Evolutionary conservation across 2,888 invertebrate species (phyloP), one percentile per base, ranked within the genome.

Genomic region (Napeogenes inachia): DNA sequence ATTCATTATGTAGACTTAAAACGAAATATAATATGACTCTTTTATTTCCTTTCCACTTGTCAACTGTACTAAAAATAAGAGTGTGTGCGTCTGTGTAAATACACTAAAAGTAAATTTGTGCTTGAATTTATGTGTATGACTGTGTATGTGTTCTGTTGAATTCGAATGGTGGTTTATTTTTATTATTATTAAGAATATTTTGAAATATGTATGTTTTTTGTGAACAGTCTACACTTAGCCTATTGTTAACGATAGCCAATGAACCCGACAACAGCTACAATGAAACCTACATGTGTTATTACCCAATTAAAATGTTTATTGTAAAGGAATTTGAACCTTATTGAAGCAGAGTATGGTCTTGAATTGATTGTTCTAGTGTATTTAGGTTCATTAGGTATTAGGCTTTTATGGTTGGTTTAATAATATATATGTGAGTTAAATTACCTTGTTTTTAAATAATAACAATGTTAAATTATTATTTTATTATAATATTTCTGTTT

Each of bases 281-380:
- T 67, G 62, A 60, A 56, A 54, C 59, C 64, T 60, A 58, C 61
- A 59, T 58, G 64, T 67, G 65, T 67, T 68, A 66, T 68, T 64
- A 66, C 70, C 65, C 69, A 70, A 71, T 71, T 71, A 69, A 64
- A 64, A 64, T 64, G 62, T 56, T 57, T 56, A 38, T 60, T 61
- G 55, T 57, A 38, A 13, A 13, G 54, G 35, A 68, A 56, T 60
- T 12, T 60, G 50, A 54, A 54, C 64, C 30, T 55, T 65, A 59
- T 68, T 59, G 2, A 54, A 45, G 33, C 10, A 4, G 0, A 2
- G 13, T 63, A 63, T 46, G 54, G 66, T 56, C 42, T 53, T 32
- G 13, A 58, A 54, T 66, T 42, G n/a, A 47, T 21, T 59, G 32
- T 45, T 54, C 54, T 58, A 30, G 21, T 42, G 13, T 54, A 50